These are phyloP conservation scores for Epizoanthus fatuus DNA, from an alignment of 92 coral and sea anemone genomes.

Conservation along the genomic window DNA sequence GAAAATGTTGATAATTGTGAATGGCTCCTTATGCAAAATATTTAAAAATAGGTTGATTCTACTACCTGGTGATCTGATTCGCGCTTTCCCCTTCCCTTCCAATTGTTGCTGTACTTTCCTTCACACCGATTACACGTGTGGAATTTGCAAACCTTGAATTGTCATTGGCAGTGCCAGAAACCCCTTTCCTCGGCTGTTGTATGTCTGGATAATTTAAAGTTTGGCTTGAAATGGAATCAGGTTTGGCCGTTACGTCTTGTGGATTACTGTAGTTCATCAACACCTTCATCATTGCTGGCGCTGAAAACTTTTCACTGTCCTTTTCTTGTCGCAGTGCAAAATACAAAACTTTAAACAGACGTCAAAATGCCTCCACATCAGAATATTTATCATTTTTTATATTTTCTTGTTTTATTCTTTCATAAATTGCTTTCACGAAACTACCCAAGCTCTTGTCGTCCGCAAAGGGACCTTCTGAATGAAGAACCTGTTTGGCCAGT, in stretches of 20 bases:
- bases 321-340: conserved; percentile 9
- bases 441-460: conserved; percentile 15
- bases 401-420: conserved; percentile 31
- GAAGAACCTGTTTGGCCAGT: conserved; percentile 26
- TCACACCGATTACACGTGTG: not conserved
- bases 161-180: not conserved
- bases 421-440: conserved; percentile 20
- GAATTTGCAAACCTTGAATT: conserved; percentile 5
- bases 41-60: not conserved
- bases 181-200: not conserved
- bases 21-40: too few relatives aligned
- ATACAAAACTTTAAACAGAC: conserved; percentile 30
- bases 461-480: conserved; percentile 9
- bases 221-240: not conserved
- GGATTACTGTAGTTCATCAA: not conserved
- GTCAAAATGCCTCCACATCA: conserved; percentile 36
- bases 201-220: not conserved
- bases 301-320: not conserved
- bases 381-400: conserved; percentile 9
- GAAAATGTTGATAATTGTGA: too few relatives aligned
- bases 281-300: conserved; percentile 2
- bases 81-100: not conserved
- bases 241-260: not conserved
- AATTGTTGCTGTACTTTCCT: not conserved
- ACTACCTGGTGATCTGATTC: not conserved